phyloP scores from a whole-genome alignment of 2,113 vertebrate species.

The Pachyramphus minor region DNA sequence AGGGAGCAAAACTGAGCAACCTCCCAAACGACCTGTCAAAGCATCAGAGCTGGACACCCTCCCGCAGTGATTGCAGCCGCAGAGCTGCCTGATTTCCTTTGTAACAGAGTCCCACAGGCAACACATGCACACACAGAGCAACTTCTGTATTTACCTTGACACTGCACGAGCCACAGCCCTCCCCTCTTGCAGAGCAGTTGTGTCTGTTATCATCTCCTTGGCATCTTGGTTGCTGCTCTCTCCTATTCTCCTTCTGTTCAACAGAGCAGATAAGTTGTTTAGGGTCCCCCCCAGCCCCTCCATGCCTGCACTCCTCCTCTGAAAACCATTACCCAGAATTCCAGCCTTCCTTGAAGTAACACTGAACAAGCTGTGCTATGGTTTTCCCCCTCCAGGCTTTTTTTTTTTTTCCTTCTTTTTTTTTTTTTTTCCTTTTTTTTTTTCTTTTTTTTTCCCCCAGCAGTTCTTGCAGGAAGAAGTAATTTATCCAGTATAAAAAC shows the following conservation, averaged over 20 bases:
- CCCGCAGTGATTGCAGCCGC: background rate
- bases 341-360: background rate
- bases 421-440: background rate
- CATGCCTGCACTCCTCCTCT: background rate
- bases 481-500: constrained; percentile 52
- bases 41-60: background rate
- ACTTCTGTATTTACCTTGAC: constrained; percentile 5
- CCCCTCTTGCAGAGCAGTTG: background rate
- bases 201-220: background rate
- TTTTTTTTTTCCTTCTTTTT: background rate
- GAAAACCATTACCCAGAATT: constrained; percentile 39
- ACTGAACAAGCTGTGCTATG: constrained; percentile 1
- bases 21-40: background rate
- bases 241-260: background rate
- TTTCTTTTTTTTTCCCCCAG: background rate
- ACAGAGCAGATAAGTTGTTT: background rate
- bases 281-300: background rate
- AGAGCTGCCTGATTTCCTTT: background rate
- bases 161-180: background rate
- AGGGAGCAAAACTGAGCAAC: background rate
- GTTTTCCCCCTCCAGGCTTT: constrained; percentile 25
- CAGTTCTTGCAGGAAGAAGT: constrained; percentile 12
- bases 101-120: background rate
- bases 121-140: background rate
- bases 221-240: background rate